Conservation (phyloP, 2,888 invertebrate genomes). For the Drosophila diplacantha region DNA sequence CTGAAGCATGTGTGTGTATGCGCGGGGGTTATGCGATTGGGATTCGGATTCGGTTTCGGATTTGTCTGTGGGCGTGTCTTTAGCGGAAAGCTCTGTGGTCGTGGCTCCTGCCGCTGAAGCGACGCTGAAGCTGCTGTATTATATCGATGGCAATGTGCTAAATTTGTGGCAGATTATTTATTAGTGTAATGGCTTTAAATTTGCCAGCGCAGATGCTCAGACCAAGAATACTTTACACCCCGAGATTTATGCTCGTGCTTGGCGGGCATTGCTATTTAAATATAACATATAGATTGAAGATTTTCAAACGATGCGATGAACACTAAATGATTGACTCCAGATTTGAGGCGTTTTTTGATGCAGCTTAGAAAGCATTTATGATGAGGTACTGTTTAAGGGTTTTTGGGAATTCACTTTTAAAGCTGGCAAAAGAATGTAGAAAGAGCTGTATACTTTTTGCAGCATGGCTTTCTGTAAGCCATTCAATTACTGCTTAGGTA, state of each 20-base stretch:
- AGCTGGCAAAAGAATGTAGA: not conserved
- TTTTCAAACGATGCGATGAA: slow-evolving; percentile 10
- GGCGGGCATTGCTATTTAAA: slow-evolving; percentile 28
- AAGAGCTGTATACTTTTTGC: not conserved
- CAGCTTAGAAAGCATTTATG: not conserved
- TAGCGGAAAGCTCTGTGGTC: slow-evolving; percentile 30
- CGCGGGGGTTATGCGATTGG: slow-evolving; percentile 29
- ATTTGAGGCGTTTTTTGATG: slow-evolving; percentile 5
- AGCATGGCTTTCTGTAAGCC: not conserved
- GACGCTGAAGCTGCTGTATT: slow-evolving; percentile 40
- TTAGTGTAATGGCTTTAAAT: slow-evolving; percentile 60
- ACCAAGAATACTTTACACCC: slow-evolving; percentile 11
- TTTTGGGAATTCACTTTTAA: not conserved
- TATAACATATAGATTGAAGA: slow-evolving; percentile 11
- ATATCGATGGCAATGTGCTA: slow-evolving; percentile 57
- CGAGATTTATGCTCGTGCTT: slow-evolving; percentile 29
- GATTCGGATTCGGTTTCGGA: slow-evolving; percentile 32
- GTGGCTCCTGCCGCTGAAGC: slow-evolving; percentile 24
- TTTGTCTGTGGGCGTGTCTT: slow-evolving; percentile 47
- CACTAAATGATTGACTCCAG: slow-evolving; percentile 23
- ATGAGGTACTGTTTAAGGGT: too few relatives aligned
- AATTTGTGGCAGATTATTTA: slow-evolving; percentile 59
- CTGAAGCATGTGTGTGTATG: slow-evolving; percentile 18
- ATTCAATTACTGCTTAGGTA: not conserved
- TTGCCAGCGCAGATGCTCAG: slow-evolving; percentile 36